Evolutionary conservation across 2,113 vertebrate species (phyloP).

Genomic region (Oriolus oriolus): DNA sequence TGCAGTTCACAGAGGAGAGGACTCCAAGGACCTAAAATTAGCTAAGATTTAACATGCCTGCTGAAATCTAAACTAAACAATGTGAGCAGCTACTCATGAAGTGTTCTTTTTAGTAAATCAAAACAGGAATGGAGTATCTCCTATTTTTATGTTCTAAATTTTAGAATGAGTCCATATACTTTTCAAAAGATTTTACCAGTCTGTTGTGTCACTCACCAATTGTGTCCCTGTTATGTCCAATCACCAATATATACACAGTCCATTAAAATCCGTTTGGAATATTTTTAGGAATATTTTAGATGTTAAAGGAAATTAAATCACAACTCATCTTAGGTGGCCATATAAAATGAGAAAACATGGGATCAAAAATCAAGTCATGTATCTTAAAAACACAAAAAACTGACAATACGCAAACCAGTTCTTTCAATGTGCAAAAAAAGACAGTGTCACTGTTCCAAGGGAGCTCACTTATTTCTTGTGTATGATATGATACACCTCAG

Average conservation of each 20-base stretch:
- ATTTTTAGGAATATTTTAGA: background rate
- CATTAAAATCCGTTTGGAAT: background rate
- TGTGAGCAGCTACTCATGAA: background rate
- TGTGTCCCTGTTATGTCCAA: background rate
- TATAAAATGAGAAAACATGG: background rate
- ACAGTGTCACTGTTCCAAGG: background rate
- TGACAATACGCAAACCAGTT: background rate
- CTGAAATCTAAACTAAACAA: slow-evolving; percentile 15
- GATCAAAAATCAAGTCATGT: background rate
- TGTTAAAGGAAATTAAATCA: background rate
- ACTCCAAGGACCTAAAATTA: slow-evolving; percentile 46
- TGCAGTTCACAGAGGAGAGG: slow-evolving; percentile 16
- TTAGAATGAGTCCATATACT: background rate
- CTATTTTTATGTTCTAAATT: background rate
- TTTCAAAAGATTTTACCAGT: background rate
- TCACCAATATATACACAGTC: background rate
- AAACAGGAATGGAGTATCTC: background rate
- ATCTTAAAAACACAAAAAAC: background rate
- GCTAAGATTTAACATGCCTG: background rate
- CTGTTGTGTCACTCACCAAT: background rate
- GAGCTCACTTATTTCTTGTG: background rate
- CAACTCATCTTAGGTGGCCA: background rate
- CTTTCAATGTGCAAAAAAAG: background rate
- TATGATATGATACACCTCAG: background rate
- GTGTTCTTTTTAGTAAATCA: background rate